Base-by-base conservation (phyloP, 2,113 vertebrate species). In the Lutjanus erythropterus region DNA sequence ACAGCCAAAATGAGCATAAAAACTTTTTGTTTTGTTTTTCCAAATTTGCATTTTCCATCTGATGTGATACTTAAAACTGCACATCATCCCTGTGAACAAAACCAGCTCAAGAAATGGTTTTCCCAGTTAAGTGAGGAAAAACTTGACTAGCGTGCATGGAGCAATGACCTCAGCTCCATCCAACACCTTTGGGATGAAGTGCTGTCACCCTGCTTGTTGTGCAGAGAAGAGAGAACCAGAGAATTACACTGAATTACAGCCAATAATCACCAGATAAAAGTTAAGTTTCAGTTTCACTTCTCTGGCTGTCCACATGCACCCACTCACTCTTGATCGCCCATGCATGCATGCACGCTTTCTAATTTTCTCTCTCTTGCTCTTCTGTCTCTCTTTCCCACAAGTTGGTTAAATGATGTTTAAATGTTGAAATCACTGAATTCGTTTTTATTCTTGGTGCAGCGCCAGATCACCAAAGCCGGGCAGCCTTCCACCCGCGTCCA, bases 201-300 rank as follows among this genome's bases (percentile, higher is more conserved):
- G 5, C 27, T 46, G 55, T 25, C 41, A 7, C 18, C 25, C 42
- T 25, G 55, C n/a, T 19, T 49, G 42, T 16, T 16, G n/a, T 72
- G 41, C n/a, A n/a, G n/a, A n/a, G n/a, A n/a, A n/a, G n/a, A n/a
- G n/a, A n/a, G n/a, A n/a, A 80, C 61, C 75, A 44, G 62, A 60
- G 11, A n/a, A 29, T 25, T 46, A 47, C 16, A 31, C n/a, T 67
- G 39, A 27, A 76, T 49, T 39, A 21, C 33, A 64, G n/a, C 12
- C 58, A 50, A 29, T 53, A 64, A 75, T 53, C 23, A 64, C 19
- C 47, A 64, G 60, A 53, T 64, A n/a, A 61, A 75, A 53, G 71
- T 39, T 37, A 33, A 12, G 12, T 39, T 69, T 52, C 16, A 14
- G 49, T 50, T n/a, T 42, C 11, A 52, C 35, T 52, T 52, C n/a